Base-by-base conservation (phyloP, 2,888 invertebrate species). In the Eubasilissa splendida region DNA sequence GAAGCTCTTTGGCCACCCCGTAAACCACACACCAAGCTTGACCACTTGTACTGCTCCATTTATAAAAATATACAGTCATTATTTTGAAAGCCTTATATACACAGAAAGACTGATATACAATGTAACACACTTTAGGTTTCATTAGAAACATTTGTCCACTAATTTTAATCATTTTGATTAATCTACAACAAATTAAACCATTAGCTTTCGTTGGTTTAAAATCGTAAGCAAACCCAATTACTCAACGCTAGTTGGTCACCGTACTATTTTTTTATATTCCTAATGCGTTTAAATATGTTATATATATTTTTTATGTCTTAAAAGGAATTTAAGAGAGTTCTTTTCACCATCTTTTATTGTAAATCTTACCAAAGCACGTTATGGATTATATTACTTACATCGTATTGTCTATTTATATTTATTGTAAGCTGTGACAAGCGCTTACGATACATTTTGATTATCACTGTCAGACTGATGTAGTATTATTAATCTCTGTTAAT, bases 11-110 rank as follows among this genome's bases (percentile, higher is more conserved):
- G 63, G 42, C 63, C 63, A 63, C 42, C 7, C 42, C 63, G 12
- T 11, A 63, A 33, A 63, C 63, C 63, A 63, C 33, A 63, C 63
- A 33, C 33, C 42, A 42, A 63, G 63, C 63, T 63, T 63, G 42
- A 63, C 31, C 33, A 33, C 12, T 63, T 12, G 12, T 33, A 33
- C 31, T 33, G 7, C 42, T 33, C 2, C 63, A 31, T 33, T 63
- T 33, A 5, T 63, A 31, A 33, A 63, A 31, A 33, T 5, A 12
- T 63, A 63, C 63, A 22, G 33, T 4, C 63, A 33, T 33, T 31
- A 33, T 7, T 12, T 63, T 7, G n/a, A 33, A 33, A 63, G 42
- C 63, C 7, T 33, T 63, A 63, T 63, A 63, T 63, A 33, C 42
- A 33, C 33, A 33, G 33, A 63, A 12, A 63, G 63, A 63, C 63